Base-by-base conservation (phyloP, 2,888 invertebrate species). In the Nowickia ferox region DNA sequence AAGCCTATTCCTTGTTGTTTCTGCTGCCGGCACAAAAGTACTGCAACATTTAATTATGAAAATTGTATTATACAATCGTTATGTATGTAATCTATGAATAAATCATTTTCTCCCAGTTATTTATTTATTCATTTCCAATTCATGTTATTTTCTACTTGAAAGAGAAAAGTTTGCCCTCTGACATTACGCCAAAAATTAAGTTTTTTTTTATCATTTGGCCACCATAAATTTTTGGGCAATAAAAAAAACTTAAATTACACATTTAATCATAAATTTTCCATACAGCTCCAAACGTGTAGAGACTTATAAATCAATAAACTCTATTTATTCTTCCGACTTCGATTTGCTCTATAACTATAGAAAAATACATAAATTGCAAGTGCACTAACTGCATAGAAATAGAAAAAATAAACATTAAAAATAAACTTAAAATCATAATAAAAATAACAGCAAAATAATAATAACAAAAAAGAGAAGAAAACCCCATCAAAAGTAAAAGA, bases 151-250 rank as follows among this genome's bases (percentile, higher is more conserved):
- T 3, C 19, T 11, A n/a, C 17, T 63, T 61, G 66, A 46, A 51
- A 61, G 51, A 44, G 19, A 83, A 76, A 81, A 82, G 46, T 75
- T 68, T 88, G 51, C 71, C 79, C 87, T 87, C 83, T 87, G 71
- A 71, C 71, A 55, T 46, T 46, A 61, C 84, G 77, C 63, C 57
- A 74, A 63, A 30, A 13, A 66, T 57, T 65, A n/a, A 87, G 84
- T 87, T 48, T 15, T 71, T 78, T 75, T 68, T 48, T 59, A 57
- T 75, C 44, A 72, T 63, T 76, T 84, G 30, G 59, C 80, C 84
- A 76, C 48, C 68, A 74, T 61, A 75, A 83, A 86, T 84, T 72
- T 81, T 6, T 86, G 76, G 84, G 69, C 48, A 84, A 83, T 46
- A 46, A 72, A 69, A 30, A 42, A 76, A 72, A 78, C 57, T 75